Conservation (phyloP, 1,140 invertebrate species). For the Drosophila repletoides region DNA sequence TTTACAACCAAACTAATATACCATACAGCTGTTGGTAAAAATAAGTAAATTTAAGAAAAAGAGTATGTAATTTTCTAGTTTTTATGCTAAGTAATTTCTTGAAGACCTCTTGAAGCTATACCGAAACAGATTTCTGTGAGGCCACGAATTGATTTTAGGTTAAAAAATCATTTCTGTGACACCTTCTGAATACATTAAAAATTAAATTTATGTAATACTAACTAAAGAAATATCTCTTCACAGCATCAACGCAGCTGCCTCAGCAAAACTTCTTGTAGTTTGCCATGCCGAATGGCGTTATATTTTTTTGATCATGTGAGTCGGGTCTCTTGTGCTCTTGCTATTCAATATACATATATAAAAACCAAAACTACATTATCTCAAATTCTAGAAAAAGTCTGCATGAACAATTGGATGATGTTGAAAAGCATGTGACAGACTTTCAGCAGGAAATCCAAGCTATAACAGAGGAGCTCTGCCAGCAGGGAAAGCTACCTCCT, state of each 20-base stretch:
- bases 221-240: not conserved
- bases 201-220: not conserved
- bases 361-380: not conserved
- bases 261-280: slow-evolving; percentile 19
- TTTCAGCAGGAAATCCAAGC: slow-evolving; percentile 6
- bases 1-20: no score
- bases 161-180: no score
- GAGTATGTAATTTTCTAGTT: no score
- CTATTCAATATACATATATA: not conserved
- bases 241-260: slow-evolving; percentile 33
- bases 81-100: no score
- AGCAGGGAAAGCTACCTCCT: not conserved
- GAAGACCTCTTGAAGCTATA: no score
- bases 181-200: no score
- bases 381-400: slow-evolving; percentile 11
- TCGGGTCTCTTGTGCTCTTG: not conserved
- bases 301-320: slow-evolving; percentile 30
- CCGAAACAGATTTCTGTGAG: no score
- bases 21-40: no score
- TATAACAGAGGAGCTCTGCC: not conserved
- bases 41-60: no score
- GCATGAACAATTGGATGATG: not conserved
- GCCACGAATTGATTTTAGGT: no score
- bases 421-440: not conserved
- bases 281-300: slow-evolving; percentile 9